These are phyloP conservation scores for Gymnodraco acuticeps DNA, from an alignment of 2,797 vertebrate genomes.

Conservation along the genomic window DNA sequence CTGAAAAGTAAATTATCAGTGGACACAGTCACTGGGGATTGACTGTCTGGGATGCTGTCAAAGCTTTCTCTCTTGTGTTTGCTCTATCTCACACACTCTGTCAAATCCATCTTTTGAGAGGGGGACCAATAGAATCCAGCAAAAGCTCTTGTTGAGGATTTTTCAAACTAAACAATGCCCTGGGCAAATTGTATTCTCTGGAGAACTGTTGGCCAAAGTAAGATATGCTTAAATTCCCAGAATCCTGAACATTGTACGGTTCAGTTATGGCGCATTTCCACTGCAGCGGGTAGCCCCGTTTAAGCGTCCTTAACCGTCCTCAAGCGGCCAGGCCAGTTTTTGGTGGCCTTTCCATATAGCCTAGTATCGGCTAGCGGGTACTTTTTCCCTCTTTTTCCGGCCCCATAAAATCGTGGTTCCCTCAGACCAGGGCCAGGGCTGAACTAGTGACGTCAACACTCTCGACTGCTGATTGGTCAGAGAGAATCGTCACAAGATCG, in stretches of 20 bases:
- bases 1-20: slow-evolving; percentile 82
- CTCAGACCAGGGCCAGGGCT: no score
- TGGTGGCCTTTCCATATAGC: no score
- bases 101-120: slow-evolving; percentile 69
- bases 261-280: no score
- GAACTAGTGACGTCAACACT: no score
- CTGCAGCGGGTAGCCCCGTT: no score
- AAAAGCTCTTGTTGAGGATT: slow-evolving; percentile 71
- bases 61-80: slow-evolving; percentile 63
- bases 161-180: slow-evolving; percentile 84
- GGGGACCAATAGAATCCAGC: slow-evolving; percentile 61
- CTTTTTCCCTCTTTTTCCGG: no score
- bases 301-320: no score
- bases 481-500: no score
- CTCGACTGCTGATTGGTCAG: no score
- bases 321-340: no score
- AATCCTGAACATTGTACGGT: slow-evolving; percentile 30
- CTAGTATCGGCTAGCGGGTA: no score
- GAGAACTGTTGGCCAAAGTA: slow-evolving; percentile 69
- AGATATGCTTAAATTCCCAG: slow-evolving; percentile 64
- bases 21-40: slow-evolving; percentile 78
- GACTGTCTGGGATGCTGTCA: slow-evolving; percentile 76
- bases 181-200: slow-evolving; percentile 76
- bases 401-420: no score
- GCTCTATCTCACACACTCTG: slow-evolving; percentile 61